Conservation (phyloP, 2,113 vertebrate species). For the Pluvianellus socialis region DNA sequence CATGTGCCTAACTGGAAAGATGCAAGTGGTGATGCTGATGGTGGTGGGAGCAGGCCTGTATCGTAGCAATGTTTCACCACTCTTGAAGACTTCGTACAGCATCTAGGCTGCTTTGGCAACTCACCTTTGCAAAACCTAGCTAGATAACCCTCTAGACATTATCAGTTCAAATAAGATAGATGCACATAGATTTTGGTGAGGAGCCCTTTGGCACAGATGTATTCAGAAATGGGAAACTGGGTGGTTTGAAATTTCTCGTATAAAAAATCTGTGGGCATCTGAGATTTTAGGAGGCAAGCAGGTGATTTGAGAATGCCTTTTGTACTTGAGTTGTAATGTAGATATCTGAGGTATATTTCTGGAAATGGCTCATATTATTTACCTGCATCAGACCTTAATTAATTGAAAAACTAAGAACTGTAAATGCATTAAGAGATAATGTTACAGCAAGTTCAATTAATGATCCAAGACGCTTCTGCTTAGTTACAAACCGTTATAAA, state of each 20-base stretch:
- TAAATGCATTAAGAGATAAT: slow-evolving; percentile 16
- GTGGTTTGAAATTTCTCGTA: neutral
- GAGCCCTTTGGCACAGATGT: neutral
- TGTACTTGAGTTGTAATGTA: neutral
- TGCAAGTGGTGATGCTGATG: neutral
- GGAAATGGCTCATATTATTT: neutral
- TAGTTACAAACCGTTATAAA: neutral
- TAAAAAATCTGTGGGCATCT: neutral
- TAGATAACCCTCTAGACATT: neutral
- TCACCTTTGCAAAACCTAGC: neutral
- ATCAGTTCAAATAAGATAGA: neutral
- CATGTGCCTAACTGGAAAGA: neutral
- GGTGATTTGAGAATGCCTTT: neutral
- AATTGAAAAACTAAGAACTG: neutral
- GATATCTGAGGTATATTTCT: neutral
- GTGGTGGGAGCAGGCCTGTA: neutral
- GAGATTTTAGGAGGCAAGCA: neutral
- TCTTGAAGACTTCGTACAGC: neutral
- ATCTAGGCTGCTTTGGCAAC: neutral
- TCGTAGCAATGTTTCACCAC: rapidly evolving
- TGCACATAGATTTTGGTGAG: neutral
- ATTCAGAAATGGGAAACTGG: neutral
- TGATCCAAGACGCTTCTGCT: neutral
- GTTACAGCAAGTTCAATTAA: neutral
- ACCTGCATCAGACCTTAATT: neutral